Base-by-base conservation (phyloP, 2,888 invertebrate genomes). In the Dasypolia templi region DNA sequence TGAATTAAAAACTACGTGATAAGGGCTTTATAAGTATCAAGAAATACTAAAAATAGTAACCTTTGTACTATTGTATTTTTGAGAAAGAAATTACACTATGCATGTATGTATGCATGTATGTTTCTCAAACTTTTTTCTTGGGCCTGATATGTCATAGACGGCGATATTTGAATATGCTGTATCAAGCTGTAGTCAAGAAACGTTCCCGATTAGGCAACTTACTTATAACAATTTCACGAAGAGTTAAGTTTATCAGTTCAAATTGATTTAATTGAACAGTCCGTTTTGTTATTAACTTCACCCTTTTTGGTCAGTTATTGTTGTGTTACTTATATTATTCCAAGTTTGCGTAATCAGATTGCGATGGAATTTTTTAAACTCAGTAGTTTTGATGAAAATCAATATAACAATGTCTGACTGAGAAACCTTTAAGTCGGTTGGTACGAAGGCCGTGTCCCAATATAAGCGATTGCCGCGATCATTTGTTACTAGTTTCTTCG, bases 21-120 rank as follows among this genome's bases (percentile, higher is more conserved):
- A 44, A 7, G 4, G 4, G 35, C 1, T 32, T 14, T 39, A n/a
- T 19, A n/a, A 11, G n/a, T 39, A 71, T 49, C 6, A 29, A 51
- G 22, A 12, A 51, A 4, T 61, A 72, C n/a, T 62, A 39, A 72
- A 72, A 69, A 72, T 44, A 73, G 46, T 61, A 62, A 55, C 12
- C 17, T 62, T 46, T 5, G 4, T 35, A 22, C 29, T 39, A 6
- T 9, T 26, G 32, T 22, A 55, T 12, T 32, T 39, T 61, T 35
- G 14, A 12, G 9, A n/a, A 14, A 55, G 17, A 19, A 32, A 11
- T 7, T 12, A 44, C 0, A 6, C 12, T 11, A 2, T 11, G 19
- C 19, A 62, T 5, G 17, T n/a, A n/a, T n/a, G n/a, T n/a, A n/a
- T n/a, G n/a, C n/a, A n/a, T n/a, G n/a, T n/a, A n/a, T n/a, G 39